A percentile compares a stretch with the other conserved stretches of the same genome.
phyloP scores from a whole-genome alignment of 2,888 invertebrate genomes.

The Machimus atricapillus region DNA sequence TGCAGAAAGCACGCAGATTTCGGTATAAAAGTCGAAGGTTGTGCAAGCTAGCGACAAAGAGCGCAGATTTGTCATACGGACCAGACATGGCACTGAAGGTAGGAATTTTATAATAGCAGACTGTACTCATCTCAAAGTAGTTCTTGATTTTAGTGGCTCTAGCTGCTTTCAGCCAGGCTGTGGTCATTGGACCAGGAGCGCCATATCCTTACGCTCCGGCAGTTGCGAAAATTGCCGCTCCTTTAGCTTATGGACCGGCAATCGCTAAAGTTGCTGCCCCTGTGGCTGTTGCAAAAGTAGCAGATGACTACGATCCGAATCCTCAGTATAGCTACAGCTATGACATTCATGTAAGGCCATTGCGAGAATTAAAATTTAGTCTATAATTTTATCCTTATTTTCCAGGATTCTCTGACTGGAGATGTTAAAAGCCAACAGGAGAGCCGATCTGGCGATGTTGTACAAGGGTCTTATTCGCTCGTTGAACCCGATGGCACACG shows the following conservation, averaged over 20 bases:
- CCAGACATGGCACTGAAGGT: conserved; percentile 60
- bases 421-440: conserved; percentile 67
- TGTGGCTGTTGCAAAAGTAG: conserved; percentile 48
- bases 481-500: conserved; percentile 67
- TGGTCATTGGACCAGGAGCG: conserved; percentile 56
- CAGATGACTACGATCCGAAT: conserved; percentile 63
- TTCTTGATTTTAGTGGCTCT: conserved; percentile 57
- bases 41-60: conserved; percentile 53
- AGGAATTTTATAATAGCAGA: conserved; percentile 45
- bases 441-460: conserved; percentile 65
- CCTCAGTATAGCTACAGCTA: conserved; percentile 67
- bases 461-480: conserved; percentile 66
- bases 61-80: conserved; percentile 58
- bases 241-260: conserved; percentile 44
- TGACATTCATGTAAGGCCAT: conserved; percentile 63
- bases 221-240: conserved; percentile 44
- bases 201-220: conserved; percentile 44
- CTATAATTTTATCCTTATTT: background rate
- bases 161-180: conserved; percentile 54
- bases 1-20: conserved; percentile 18
- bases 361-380: background rate
- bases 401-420: conserved; percentile 64
- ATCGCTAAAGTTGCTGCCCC: conserved; percentile 58
- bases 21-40: conserved; percentile 46
- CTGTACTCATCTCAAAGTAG: conserved; percentile 43